Percentiles rank a stretch among this genome's conserved stretches.
Evolutionary conservation across 2,888 invertebrate species (phyloP).

Genomic region (Thereva unica): DNA sequence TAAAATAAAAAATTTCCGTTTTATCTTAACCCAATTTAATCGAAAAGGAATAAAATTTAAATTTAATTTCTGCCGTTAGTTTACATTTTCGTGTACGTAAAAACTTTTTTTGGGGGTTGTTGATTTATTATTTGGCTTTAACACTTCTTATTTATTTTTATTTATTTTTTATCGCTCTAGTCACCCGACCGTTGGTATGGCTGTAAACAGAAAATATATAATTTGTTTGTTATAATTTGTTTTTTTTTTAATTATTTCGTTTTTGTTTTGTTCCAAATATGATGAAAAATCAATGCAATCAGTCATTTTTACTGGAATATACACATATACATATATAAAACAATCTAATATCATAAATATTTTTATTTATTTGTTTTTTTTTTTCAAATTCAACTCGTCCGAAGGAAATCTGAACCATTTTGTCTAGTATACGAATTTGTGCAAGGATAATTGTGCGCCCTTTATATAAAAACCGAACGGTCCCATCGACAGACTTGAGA

Average conservation of each 20-base stretch:
- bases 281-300: background rate
- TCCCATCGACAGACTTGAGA: too few relatives aligned
- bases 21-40: too few relatives aligned
- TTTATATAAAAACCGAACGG: too few relatives aligned
- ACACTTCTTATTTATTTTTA: slow-evolving; percentile 31
- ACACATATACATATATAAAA: too few relatives aligned
- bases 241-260: background rate
- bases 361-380: too few relatives aligned
- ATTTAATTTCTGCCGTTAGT: background rate
- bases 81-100: slow-evolving; percentile 24
- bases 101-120: slow-evolving; percentile 10
- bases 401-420: too few relatives aligned
- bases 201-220: slow-evolving; percentile 49
- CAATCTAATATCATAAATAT: too few relatives aligned
- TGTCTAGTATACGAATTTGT: too few relatives aligned
- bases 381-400: too few relatives aligned
- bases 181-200: slow-evolving; percentile 60
- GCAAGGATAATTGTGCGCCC: too few relatives aligned
- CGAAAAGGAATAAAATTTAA: too few relatives aligned
- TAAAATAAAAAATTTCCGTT: too few relatives aligned
- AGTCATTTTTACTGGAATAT: background rate
- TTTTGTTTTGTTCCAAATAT: background rate
- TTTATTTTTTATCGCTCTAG: slow-evolving; percentile 50
- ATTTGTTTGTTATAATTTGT: slow-evolving; percentile 27
- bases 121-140: slow-evolving; percentile 25